Conservation (phyloP, 92 coral and sea anemone genomes). For the Palythoa caribaeorum region DNA sequence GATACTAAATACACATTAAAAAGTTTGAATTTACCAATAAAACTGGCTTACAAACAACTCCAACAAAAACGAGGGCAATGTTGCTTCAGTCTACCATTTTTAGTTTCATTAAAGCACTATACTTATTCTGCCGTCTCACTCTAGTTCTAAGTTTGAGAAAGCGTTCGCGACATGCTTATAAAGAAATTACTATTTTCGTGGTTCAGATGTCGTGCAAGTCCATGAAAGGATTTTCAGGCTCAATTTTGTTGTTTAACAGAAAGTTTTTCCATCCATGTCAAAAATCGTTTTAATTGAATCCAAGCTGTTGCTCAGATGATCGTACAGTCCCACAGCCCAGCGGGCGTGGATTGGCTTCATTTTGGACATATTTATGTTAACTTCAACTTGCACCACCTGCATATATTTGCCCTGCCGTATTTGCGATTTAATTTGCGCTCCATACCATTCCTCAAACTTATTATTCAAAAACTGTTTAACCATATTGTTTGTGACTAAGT, state of each 20-base stretch:
- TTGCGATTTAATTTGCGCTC: no score
- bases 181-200: not conserved
- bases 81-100: not conserved
- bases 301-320: slow-evolving; percentile 7
- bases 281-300: not conserved
- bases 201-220: slow-evolving; percentile 1
- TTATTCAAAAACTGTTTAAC: no score
- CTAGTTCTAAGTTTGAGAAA: slow-evolving; percentile 2
- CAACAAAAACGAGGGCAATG: no score
- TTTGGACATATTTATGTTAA: no score
- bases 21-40: slow-evolving; percentile 10
- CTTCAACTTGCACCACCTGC: no score
- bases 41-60: not conserved
- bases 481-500: no score
- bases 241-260: not conserved
- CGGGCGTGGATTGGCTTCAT: not conserved
- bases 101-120: not conserved
- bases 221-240: not conserved
- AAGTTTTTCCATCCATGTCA: not conserved
- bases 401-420: no score
- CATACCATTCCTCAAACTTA: no score
- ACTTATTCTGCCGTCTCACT: not conserved
- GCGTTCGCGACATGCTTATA: not conserved
- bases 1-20: not conserved
- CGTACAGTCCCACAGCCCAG: not conserved